Percentiles rank a stretch among this genome's conserved stretches.
Evolutionary conservation across 2,797 vertebrate genomes (phyloP).

Genomic region (Caiman crocodilus): DNA sequence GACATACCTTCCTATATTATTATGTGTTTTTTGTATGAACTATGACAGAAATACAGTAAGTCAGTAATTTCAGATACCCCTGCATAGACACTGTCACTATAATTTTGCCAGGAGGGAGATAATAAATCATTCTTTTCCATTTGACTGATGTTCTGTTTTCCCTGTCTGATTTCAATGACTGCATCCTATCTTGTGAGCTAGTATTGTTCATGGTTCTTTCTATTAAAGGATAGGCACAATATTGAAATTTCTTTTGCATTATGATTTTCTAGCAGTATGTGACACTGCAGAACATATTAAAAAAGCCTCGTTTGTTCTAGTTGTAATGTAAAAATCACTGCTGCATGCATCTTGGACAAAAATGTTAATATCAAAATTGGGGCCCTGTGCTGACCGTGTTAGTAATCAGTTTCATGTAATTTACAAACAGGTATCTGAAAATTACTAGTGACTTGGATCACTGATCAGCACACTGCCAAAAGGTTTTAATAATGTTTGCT

Average conservation of each 20-base stretch:
- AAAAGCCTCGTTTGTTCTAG: conserved; percentile 28
- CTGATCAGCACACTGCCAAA: conserved; percentile 2
- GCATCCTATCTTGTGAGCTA: conserved; percentile 59
- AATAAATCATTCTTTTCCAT: conserved; percentile 74
- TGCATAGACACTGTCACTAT: conserved; percentile 71
- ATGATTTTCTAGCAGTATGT: conserved; percentile 63
- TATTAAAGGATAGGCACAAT: conserved; percentile 68
- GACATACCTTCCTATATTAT: conserved; percentile 44
- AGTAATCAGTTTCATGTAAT: conserved; percentile 33
- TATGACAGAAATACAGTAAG: conserved; percentile 71
- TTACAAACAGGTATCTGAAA: neutral
- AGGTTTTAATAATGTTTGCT: conserved; percentile 8
- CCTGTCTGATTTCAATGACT: conserved; percentile 64
- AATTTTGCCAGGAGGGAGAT: conserved; percentile 72
- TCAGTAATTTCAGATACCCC: conserved; percentile 73
- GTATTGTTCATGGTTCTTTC: conserved; percentile 62
- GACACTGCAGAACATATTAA: conserved; percentile 69
- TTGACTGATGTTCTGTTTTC: conserved; percentile 71
- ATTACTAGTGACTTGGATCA: neutral
- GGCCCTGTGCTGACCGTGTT: neutral
- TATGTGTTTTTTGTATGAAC: conserved; percentile 55
- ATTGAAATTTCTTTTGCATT: conserved; percentile 74
- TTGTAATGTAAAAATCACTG: conserved; percentile 17
- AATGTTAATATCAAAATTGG: neutral
- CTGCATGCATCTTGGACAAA: conserved; percentile 16